Base-by-base conservation (phyloP, 2,113 vertebrate genomes). In the Mustelus asterias region DNA sequence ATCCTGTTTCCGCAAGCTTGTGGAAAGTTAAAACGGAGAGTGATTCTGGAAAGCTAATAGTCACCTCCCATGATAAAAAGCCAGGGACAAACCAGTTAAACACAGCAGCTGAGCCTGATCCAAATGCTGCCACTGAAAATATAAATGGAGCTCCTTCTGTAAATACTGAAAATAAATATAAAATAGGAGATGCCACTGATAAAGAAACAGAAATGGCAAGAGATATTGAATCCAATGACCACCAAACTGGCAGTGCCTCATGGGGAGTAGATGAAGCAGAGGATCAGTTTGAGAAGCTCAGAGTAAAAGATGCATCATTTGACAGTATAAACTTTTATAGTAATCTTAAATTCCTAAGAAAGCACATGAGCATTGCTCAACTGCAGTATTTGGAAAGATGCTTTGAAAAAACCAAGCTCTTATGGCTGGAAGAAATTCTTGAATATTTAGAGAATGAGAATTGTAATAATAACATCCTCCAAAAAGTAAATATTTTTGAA, bases 391-490 rank as follows among this genome's bases (percentile, higher is more conserved):
- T 97, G 96, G 63, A 96, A 44, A 96, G 97, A 22, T 37, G 97
- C 26, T 97, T 97, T 70, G 96, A 97, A 29, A 96, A 54, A 93
- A 96, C 97, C 88, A 97, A 97, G 96, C 93, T 98, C 54, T 96
- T 97, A 88, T 97, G 97, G 96, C 96, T 98, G 95, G 97, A 98
- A 60, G 96, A 97, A 95, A 92, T 96, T 93, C 96, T 97, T 24
- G 96, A 96, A 78, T 97, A 96, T 44, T 86, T 96, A 58, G 94
- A 96, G 26, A 63, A 0, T 2, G 63, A 60, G 60, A 96, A 96
- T 78, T 76, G 85, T 67, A 96, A 54, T 48, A 96, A 97, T 89
- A 69, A 96, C 9, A 97, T 96, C 94, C 95, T 96, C 6, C 96
- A 97, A 7, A 97, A 97, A 96, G 18, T 98, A 63, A 85, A 76